Evolutionary conservation across 2,797 vertebrate species (phyloP), one percentile per base, ranked within the genome.

Genomic region (Myotis findleyi): DNA sequence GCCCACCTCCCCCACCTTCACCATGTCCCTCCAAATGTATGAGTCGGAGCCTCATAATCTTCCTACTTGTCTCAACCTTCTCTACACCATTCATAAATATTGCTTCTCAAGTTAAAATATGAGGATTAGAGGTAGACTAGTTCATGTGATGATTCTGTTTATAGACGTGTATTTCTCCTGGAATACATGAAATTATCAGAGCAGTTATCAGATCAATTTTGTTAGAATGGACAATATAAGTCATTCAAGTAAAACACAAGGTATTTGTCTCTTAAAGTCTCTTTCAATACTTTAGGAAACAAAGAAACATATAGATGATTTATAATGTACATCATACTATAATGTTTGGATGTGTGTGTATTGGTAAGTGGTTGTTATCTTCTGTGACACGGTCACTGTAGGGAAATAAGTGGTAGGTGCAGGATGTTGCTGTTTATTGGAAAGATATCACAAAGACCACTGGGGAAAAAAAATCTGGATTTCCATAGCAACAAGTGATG

Each of bases 401-500:
- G 51, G 27, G 36, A 77, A 68, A 80, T 38, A 88, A 87, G 13
- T 17, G n/a, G 21, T 30, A 30, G 1, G 0, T 36, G 20, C n/a
- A 8, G 17, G 30, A 44, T 36, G 23, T 41, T 41, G 51, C 38
- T 38, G 25, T 30, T 77, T 66, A 75, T 55, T 71, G 89, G 38
- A 27, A 75, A 53, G 12, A 64, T 49, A 81, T 36, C 18, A 33
- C 79, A 77, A 86, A 80, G 68, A 68, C 38, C 25, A 55, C 51
- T 87, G 47, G 57, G 38, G 41, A 49, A n/a, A n/a, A n/a, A 33
- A 44, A 9, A 20, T 38, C 69, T 88, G 82, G 75, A 38, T 94
- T 89, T 72, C 89, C 75, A 30, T 41, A 81, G 73, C 57, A 89
- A 81, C 49, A 95, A 76, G 80, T 94, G 49, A 62, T 30, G 25